Conservation (phyloP, 2,888 invertebrate species). For the Tribolium freemani region DNA sequence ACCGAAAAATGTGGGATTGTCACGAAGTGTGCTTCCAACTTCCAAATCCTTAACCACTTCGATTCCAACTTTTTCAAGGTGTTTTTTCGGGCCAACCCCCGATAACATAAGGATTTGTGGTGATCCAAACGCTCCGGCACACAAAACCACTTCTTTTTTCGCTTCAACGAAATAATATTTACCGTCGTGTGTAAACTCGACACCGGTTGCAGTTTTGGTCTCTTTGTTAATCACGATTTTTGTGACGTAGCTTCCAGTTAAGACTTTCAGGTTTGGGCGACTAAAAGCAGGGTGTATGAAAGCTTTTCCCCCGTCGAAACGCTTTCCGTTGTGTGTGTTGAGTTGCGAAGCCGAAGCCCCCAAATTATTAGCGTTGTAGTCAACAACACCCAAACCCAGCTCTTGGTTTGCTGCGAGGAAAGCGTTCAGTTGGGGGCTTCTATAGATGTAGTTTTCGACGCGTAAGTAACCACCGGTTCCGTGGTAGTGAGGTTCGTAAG, state of each 20-base stretch:
- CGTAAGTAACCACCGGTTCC: slow-evolving; percentile 36
- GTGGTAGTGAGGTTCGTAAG: slow-evolving; percentile 42
- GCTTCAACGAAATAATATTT: slow-evolving; percentile 71
- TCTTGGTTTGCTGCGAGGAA: slow-evolving; percentile 78
- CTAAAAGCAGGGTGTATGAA: slow-evolving; percentile 77
- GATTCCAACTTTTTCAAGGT: slow-evolving; percentile 58
- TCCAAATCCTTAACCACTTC: neutral
- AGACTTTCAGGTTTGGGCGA: slow-evolving; percentile 77
- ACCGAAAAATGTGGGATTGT: slow-evolving; percentile 10
- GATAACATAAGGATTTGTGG: slow-evolving; percentile 88
- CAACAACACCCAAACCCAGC: slow-evolving; percentile 77
- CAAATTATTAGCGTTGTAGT: slow-evolving; percentile 77
- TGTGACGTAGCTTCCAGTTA: slow-evolving; percentile 78
- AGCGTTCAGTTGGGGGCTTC: slow-evolving; percentile 57
- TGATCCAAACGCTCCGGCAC: slow-evolving; percentile 84
- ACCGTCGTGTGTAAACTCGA: slow-evolving; percentile 76
- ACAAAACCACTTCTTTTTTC: slow-evolving; percentile 80
- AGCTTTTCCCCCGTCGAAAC: slow-evolving; percentile 83
- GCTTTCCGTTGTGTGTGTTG: slow-evolving; percentile 77
- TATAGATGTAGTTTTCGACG: slow-evolving; percentile 45
- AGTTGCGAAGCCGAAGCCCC: slow-evolving; percentile 80
- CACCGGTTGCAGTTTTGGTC: slow-evolving; percentile 74
- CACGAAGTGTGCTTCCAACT: slow-evolving; percentile 4
- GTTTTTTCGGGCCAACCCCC: slow-evolving; percentile 79
- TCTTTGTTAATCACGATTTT: slow-evolving; percentile 72